Percentiles rank a stretch among this genome's conserved stretches.
Conservation (phyloP, 2,113 vertebrate species). For the Martes martes region DNA sequence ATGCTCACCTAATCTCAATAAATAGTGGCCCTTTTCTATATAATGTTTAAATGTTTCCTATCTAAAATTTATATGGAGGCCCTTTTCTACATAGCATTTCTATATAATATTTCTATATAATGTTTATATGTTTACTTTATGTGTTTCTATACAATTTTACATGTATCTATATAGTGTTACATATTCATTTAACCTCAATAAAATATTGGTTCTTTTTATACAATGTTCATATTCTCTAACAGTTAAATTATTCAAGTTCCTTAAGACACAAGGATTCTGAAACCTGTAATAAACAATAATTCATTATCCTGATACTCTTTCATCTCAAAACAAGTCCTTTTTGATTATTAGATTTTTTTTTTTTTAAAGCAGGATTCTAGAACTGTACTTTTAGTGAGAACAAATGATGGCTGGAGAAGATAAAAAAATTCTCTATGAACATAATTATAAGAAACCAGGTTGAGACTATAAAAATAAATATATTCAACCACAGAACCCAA, state of each 20-base stretch:
- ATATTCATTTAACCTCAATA: background rate
- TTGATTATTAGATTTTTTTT: background rate
- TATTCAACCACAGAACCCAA: background rate
- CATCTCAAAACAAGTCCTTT: background rate
- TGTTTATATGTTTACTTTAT: background rate
- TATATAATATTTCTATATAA: background rate
- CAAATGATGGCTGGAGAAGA: background rate
- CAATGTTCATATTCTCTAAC: background rate
- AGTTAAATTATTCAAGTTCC: background rate
- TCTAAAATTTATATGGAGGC: background rate
- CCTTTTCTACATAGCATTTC: background rate
- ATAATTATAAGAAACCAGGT: background rate
- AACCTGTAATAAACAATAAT: background rate
- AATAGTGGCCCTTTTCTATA: background rate
- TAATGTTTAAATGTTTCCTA: background rate
- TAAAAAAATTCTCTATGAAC: background rate
- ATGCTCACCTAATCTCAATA: background rate
- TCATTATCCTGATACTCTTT: conserved; percentile 17
- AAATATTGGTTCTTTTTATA: background rate
- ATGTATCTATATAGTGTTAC: background rate
- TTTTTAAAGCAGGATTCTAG: background rate
- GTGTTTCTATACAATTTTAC: background rate
- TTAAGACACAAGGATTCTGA: background rate
- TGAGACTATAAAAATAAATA: conserved; percentile 1
- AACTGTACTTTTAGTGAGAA: background rate